phyloP scores from a whole-genome alignment of 2,888 invertebrate genomes.

The Candidula unifasciata region DNA sequence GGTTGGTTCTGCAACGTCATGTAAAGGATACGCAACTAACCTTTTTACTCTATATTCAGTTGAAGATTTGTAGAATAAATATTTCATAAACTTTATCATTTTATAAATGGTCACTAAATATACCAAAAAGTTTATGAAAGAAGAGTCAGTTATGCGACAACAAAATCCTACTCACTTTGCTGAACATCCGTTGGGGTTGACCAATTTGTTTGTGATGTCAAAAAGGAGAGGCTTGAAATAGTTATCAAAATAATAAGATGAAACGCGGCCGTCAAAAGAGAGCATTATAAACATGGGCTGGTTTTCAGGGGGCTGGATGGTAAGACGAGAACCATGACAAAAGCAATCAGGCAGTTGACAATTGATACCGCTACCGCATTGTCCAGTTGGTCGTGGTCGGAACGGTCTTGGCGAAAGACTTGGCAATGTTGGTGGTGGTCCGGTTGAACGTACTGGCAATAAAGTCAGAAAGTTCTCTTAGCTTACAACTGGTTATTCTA shows the following conservation, averaged over 20 bases:
- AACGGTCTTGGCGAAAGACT: not conserved
- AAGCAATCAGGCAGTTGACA: conserved; percentile 30
- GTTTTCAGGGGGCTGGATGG: not conserved
- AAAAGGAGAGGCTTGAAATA: conserved; percentile 23
- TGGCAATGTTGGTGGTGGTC: not conserved
- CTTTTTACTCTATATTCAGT: no score
- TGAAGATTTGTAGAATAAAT: no score
- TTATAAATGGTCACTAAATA: no score
- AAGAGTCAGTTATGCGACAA: no score
- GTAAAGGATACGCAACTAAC: no score
- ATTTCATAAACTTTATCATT: no score
- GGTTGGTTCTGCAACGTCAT: no score
- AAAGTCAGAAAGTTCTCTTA: not conserved
- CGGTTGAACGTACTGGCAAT: not conserved
- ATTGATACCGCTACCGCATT: not conserved
- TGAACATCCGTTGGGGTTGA: conserved; percentile 14
- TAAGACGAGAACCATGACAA: conserved; percentile 5
- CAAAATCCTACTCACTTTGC: not conserved
- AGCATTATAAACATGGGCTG: conserved; percentile 38
- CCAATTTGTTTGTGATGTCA: not conserved
- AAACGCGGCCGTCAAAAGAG: conserved; percentile 31
- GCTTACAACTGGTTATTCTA: no score
- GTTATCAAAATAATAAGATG: not conserved
- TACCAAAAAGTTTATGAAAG: no score
- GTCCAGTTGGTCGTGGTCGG: not conserved